These are phyloP conservation scores for Lobophora halterata DNA, from an alignment of 2,888 invertebrate species.

Conservation along the genomic window DNA sequence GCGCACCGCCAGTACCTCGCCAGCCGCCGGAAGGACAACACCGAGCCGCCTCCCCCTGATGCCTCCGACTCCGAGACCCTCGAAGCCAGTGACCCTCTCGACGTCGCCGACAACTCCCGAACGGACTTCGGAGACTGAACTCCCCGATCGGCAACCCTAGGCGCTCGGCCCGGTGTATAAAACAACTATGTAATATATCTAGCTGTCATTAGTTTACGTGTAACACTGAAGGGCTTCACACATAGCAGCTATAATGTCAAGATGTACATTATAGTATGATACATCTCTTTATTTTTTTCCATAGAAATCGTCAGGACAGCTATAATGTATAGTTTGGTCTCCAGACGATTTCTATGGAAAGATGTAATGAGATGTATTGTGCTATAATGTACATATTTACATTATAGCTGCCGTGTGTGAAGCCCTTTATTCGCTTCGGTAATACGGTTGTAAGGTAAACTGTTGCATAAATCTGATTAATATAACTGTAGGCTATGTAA, in stretches of 20 bases:
- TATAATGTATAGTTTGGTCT: too few relatives aligned
- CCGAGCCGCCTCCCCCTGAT: conserved; percentile 29
- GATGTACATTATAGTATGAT: too few relatives aligned
- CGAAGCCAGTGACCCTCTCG: conserved; percentile 23
- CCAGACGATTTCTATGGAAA: too few relatives aligned
- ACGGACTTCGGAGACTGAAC: conserved; percentile 27
- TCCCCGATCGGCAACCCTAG: conserved; percentile 6
- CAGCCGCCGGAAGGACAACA: conserved; percentile 39
- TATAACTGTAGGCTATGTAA: conserved; percentile 65
- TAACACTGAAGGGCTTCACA: too few relatives aligned
- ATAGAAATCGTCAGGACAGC: too few relatives aligned
- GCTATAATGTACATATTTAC: too few relatives aligned
- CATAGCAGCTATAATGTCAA: too few relatives aligned
- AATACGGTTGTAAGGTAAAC: conserved; percentile 70
- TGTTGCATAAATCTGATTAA: conserved; percentile 77
- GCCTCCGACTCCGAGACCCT: conserved; percentile 23
- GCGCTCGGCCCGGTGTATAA: too few relatives aligned
- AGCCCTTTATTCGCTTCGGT: conserved; percentile 73
- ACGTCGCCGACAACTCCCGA: conserved; percentile 24
- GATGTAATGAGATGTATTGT: too few relatives aligned
- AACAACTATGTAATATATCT: conserved; percentile 51
- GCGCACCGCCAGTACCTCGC: conserved; percentile 73
- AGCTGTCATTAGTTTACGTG: conserved; percentile 57
- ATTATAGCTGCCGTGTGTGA: too few relatives aligned
- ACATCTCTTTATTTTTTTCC: too few relatives aligned